Evolutionary conservation across 2,113 vertebrate species (phyloP), one percentile per base, ranked within the genome.

Genomic region (Galemys pyrenaicus): DNA sequence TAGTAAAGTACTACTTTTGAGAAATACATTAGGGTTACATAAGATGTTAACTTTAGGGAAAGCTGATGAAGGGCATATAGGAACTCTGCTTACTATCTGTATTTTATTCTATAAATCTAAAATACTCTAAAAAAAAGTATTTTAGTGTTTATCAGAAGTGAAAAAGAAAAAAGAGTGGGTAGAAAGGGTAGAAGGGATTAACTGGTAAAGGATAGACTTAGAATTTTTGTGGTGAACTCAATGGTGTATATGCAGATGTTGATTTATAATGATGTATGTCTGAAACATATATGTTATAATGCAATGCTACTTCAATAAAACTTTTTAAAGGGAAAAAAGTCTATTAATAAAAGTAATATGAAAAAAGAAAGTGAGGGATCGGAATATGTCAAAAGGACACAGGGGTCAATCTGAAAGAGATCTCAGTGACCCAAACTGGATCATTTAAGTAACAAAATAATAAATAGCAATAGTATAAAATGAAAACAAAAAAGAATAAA

Each of bases 1-100:
- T 37, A 19, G 70, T 79, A 28, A 17, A 49, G 67, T 73, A 44
- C 88, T 90, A 88, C 60, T 87, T 85, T 93, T 91, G 83, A 91
- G 65, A 80, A 92, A n/a, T 54, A 65, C 20, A 9, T 87, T 5
- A 26, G 46, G 56, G 22, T 44, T 79, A 49, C 8, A 26, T 84
- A 65, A 71, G 22, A 41, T 73, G 22, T 71, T 95, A 77, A 41
- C 41, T 83, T 49, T 46, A 26, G 32, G 19, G 4, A 26, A 49
- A 49, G 15, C 37, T 80, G 62, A 37, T 35, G 68, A 82, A 81
- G 7, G 6, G 24, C 37, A 41, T 64, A 44, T 12, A 75, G n/a
- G 28, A 81, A 77, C 51, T 67, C 30, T 75, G 9, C 89, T 46
- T 26, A 79, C 41, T 78, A 0, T 84, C 64, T 77, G 32, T 3